These are phyloP conservation scores for Penelope pileata DNA, from an alignment of 2,113 vertebrate species.

Conservation along the genomic window DNA sequence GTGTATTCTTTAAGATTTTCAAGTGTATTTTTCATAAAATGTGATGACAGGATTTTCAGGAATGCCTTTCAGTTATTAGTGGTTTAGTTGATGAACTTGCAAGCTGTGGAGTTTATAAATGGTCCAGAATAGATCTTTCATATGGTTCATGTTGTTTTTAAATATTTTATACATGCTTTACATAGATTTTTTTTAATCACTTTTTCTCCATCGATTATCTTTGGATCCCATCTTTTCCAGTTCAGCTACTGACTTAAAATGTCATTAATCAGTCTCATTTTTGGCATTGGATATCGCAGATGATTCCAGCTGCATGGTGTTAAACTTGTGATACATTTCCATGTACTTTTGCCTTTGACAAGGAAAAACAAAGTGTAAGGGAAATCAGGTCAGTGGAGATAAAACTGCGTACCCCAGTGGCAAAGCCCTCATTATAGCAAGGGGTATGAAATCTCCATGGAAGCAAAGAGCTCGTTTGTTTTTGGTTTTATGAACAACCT, in stretches of 20 bases:
- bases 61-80: not conserved
- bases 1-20: not conserved
- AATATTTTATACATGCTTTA: not conserved
- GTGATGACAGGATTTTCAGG: not conserved
- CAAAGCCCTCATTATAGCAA: not conserved
- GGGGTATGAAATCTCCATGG: not conserved
- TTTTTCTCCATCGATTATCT: not conserved
- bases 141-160: not conserved
- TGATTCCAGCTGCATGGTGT: not conserved
- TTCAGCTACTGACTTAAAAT: not conserved
- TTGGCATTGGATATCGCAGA: not conserved
- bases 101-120: not conserved
- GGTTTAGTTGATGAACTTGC: not conserved
- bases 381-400: not conserved
- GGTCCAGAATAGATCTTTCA: not conserved
- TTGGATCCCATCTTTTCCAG: not conserved
- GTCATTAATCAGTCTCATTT: not conserved
- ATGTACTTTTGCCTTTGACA: not conserved
- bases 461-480: not conserved
- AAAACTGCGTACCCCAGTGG: not conserved
- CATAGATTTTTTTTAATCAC: not conserved
- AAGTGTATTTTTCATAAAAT: not conserved
- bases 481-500: not conserved
- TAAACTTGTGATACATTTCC: not conserved
- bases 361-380: not conserved